Evolutionary conservation across 2,113 vertebrate species (phyloP).

Genomic region (Phycodurus eques): DNA sequence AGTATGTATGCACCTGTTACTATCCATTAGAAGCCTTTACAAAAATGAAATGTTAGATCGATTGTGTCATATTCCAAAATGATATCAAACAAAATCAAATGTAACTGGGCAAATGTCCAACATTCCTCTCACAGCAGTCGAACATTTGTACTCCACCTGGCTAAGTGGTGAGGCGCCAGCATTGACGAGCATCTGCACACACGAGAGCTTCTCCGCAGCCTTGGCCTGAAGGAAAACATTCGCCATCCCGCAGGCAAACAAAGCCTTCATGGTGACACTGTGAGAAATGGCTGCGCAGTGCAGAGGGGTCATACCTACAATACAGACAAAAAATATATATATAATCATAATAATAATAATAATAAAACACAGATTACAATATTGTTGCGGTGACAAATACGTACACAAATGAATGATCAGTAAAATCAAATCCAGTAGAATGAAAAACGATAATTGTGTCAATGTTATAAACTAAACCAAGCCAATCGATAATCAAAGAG

Average conservation of each 20-base stretch:
- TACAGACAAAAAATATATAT: neutral
- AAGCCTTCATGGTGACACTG: slow-evolving; percentile 70
- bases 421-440: neutral
- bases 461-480: no score
- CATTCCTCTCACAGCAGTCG: neutral
- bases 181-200: slow-evolving; percentile 76
- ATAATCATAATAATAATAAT: no score
- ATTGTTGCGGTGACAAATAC: neutral
- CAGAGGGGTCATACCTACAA: slow-evolving; percentile 82
- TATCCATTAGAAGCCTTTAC: neutral
- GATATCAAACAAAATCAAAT: neutral
- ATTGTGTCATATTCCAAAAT: neutral
- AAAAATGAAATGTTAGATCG: neutral
- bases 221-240: slow-evolving; percentile 51
- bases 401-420: neutral
- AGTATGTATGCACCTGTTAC: neutral
- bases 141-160: slow-evolving; percentile 70
- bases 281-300: slow-evolving; percentile 85
- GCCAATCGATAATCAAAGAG: no score
- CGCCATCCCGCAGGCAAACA: slow-evolving; percentile 34
- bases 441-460: no score
- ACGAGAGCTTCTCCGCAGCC: slow-evolving; percentile 70
- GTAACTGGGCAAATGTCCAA: neutral
- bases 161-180: slow-evolving; percentile 77
- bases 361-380: neutral